These are phyloP conservation scores for Heliconius melpomene DNA, from an alignment of 1,140 invertebrate genomes.

Conservation along the genomic window DNA sequence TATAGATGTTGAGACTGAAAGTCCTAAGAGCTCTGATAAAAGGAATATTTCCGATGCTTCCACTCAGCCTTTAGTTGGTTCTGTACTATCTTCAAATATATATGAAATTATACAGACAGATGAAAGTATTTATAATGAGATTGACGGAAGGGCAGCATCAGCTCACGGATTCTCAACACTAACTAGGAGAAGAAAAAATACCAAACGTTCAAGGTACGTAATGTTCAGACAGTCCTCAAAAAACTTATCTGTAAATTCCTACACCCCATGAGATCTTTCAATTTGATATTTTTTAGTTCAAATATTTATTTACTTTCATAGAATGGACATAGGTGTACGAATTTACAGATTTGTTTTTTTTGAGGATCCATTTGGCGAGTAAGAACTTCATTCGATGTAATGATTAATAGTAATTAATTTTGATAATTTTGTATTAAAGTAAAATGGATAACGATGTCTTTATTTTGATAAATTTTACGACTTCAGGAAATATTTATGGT, in stretches of 20 bases:
- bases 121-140: slow-evolving; percentile 51
- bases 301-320: too few species aligned
- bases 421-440: too few species aligned
- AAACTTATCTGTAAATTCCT: neutral
- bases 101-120: slow-evolving; percentile 66
- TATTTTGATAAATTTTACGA: slow-evolving; percentile 21
- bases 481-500: slow-evolving; percentile 28
- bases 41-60: slow-evolving; percentile 59
- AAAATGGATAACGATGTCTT: too few species aligned
- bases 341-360: too few species aligned
- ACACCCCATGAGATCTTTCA: too few species aligned
- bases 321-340: too few species aligned
- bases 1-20: slow-evolving; percentile 68
- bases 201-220: slow-evolving; percentile 54
- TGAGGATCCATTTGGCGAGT: too few species aligned
- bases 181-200: slow-evolving; percentile 55
- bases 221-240: neutral
- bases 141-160: slow-evolving; percentile 42
- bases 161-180: slow-evolving; percentile 54
- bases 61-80: slow-evolving; percentile 56
- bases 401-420: too few species aligned
- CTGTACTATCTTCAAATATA: slow-evolving; percentile 49
- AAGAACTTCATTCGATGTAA: too few species aligned
- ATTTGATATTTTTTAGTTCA: too few species aligned
- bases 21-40: slow-evolving; percentile 53